Percentiles rank a stretch among this genome's conserved stretches.
Conservation (phyloP, 2,797 vertebrate genomes). For the Melanotaenia pygmaea region DNA sequence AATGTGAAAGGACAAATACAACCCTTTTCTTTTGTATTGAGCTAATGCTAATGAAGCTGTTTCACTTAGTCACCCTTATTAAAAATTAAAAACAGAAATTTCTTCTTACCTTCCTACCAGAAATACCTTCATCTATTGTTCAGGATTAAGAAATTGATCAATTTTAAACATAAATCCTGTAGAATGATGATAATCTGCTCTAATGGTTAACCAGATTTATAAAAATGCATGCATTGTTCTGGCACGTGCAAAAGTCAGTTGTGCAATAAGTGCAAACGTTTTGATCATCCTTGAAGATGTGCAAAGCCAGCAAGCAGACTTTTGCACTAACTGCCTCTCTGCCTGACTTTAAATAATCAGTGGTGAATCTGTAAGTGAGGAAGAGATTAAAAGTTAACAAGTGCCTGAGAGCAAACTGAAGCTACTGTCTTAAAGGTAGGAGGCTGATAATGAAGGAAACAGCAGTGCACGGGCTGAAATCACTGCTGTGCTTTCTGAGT, state of each 20-base stretch:
- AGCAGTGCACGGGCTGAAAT: slow-evolving; percentile 42
- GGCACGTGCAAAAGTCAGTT: background rate
- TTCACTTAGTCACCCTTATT: background rate
- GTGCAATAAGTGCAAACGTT: background rate
- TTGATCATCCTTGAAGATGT: slow-evolving; percentile 21
- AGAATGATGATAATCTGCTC: background rate
- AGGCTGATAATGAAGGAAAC: slow-evolving; percentile 68
- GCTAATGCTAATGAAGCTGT: background rate
- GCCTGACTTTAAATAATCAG: slow-evolving; percentile 69
- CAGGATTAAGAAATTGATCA: background rate
- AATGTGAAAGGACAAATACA: background rate
- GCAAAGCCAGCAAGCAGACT: slow-evolving; percentile 23
- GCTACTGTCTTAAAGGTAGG: slow-evolving; percentile 50
- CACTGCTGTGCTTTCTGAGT: slow-evolving; percentile 49
- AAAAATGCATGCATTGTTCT: background rate
- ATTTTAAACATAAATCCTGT: background rate
- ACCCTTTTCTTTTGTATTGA: background rate
- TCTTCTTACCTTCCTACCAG: background rate
- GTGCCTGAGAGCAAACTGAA: slow-evolving; percentile 49
- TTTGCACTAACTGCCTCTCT: slow-evolving; percentile 28
- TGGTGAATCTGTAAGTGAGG: slow-evolving; percentile 41
- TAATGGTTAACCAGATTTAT: background rate
- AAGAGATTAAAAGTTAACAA: slow-evolving; percentile 65
- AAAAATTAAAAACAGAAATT: background rate
- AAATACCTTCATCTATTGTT: background rate